phyloP scores from a whole-genome alignment of 2,888 invertebrate species.

The Parelbella ahira region DNA sequence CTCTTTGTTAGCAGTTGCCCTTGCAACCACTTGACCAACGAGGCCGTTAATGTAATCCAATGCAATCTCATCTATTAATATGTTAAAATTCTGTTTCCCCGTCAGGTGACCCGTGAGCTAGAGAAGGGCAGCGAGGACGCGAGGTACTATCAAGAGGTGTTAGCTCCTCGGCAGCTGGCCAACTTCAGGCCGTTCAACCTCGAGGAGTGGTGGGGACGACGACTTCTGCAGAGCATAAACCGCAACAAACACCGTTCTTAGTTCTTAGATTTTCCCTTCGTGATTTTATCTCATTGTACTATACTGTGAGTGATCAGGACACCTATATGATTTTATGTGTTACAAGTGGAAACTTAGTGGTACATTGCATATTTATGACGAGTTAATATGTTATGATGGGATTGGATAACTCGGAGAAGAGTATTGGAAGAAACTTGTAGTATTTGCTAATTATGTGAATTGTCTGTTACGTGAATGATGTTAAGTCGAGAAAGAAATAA shows the following conservation, averaged over 20 bases:
- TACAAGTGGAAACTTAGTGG: constrained; percentile 19
- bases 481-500: no score
- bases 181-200: constrained; percentile 90
- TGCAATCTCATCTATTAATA: no score
- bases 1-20: no score
- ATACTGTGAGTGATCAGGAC: constrained; percentile 25
- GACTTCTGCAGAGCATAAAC: constrained; percentile 84
- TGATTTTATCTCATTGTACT: constrained; percentile 26
- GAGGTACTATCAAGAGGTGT: constrained; percentile 84
- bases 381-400: neutral
- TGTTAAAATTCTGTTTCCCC: no score
- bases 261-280: constrained; percentile 35
- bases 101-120: constrained; percentile 80
- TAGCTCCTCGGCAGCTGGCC: constrained; percentile 77
- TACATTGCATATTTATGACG: constrained; percentile 8
- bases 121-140: constrained; percentile 78
- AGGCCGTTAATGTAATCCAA: no score
- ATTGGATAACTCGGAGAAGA: no score
- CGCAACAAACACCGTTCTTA: constrained; percentile 76
- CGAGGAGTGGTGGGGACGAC: constrained; percentile 88
- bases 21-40: no score
- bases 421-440: no score
- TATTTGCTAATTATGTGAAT: no score
- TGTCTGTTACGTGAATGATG: no score
- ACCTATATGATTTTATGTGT: constrained; percentile 16